Evolutionary conservation across 2,888 invertebrate species (phyloP).

Genomic region (Cataglyphis cursor): DNA sequence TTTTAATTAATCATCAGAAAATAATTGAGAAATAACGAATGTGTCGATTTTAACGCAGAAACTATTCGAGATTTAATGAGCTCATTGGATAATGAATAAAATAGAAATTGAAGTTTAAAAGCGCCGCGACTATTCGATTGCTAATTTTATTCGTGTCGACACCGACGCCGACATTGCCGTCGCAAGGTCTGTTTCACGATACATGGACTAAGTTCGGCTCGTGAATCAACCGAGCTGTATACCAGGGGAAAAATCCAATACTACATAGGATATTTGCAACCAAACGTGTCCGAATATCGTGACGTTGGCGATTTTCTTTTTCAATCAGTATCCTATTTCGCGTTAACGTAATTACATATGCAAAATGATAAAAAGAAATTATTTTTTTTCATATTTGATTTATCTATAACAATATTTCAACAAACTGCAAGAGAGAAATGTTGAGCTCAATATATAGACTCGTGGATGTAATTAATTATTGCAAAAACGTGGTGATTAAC

Average conservation of each 20-base stretch:
- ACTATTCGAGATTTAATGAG: neutral
- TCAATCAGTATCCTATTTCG: conserved; percentile 51
- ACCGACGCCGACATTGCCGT: conserved; percentile 30
- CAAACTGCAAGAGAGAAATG: conserved; percentile 38
- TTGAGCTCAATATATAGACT: conserved; percentile 1
- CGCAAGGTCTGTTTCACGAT: conserved; percentile 37
- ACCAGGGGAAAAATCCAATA: conserved; percentile 49
- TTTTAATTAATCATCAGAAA: neutral
- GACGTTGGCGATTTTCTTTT: conserved; percentile 48
- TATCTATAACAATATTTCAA: conserved; percentile 34
- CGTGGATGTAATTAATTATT: conserved; percentile 43
- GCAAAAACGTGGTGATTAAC: conserved; percentile 22
- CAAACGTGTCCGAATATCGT: conserved; percentile 50
- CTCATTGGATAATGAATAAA: conserved; percentile 18
- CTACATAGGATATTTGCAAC: conserved; percentile 38
- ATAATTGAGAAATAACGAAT: conserved; percentile 4
- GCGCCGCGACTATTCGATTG: conserved; percentile 67
- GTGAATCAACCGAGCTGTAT: conserved; percentile 50
- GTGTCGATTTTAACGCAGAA: conserved; percentile 8
- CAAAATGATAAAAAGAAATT: conserved; percentile 46
- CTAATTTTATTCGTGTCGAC: conserved; percentile 72
- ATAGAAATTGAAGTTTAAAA: conserved; percentile 27
- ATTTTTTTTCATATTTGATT: conserved; percentile 44
- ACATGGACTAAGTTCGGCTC: conserved; percentile 42
- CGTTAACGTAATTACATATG: conserved; percentile 51